Conservation (phyloP, 2,113 vertebrate species). For the Brevimyrus niger region DNA sequence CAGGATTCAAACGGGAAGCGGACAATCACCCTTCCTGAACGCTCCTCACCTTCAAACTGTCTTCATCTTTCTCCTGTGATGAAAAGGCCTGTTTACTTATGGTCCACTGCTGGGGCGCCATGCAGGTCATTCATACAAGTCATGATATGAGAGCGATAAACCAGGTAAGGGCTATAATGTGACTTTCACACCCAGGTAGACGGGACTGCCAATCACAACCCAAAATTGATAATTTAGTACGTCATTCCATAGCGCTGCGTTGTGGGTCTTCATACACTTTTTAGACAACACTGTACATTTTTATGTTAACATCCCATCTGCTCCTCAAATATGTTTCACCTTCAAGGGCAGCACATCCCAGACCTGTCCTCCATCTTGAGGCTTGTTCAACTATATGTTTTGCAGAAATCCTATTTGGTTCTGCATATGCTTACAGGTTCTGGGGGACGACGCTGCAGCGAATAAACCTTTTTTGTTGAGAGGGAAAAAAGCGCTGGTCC, state of each 20-base stretch:
- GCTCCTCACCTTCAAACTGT: conserved; percentile 29
- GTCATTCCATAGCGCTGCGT: neutral
- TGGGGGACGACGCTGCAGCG: neutral
- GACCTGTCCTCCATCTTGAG: neutral
- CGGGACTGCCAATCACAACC: neutral
- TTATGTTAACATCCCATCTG: neutral
- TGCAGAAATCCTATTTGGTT: neutral
- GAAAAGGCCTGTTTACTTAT: neutral
- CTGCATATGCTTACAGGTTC: neutral
- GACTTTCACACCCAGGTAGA: neutral
- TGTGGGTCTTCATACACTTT: neutral
- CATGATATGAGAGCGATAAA: neutral
- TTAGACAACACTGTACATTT: neutral
- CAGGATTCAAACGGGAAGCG: conserved; percentile 17
- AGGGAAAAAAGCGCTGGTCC: neutral
- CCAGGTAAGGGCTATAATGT: neutral
- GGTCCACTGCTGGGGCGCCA: neutral
- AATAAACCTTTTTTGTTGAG: neutral
- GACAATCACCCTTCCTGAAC: conserved; percentile 25
- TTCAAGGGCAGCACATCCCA: neutral
- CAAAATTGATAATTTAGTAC: neutral
- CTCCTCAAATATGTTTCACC: neutral
- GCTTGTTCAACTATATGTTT: neutral
- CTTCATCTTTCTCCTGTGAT: conserved; percentile 5
- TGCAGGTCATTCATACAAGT: neutral